These are phyloP conservation scores for Volucella inflata DNA, from an alignment of 2,888 invertebrate genomes.

Conservation along the genomic window DNA sequence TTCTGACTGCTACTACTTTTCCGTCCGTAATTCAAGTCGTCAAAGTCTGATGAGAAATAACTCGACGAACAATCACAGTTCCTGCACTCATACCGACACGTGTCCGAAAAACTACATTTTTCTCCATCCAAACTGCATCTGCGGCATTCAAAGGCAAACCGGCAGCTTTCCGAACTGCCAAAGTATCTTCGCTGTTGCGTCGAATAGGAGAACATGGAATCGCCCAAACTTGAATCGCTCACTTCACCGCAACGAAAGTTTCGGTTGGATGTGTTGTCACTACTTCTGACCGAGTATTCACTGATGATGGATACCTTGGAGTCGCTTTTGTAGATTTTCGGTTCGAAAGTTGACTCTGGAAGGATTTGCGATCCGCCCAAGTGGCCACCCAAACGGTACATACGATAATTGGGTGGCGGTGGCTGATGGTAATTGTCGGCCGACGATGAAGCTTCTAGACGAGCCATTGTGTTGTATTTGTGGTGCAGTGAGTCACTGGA, in stretches of 20 bases:
- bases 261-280: slow-evolving; percentile 80
- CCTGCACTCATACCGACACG: slow-evolving; percentile 83
- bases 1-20: slow-evolving; percentile 76
- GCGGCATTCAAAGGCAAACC: slow-evolving; percentile 82
- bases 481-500: slow-evolving; percentile 83
- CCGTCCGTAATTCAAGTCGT: slow-evolving; percentile 81
- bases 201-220: slow-evolving; percentile 80
- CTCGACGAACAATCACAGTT: slow-evolving; percentile 84
- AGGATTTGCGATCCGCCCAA: slow-evolving; percentile 82
- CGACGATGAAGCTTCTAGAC: slow-evolving; percentile 79
- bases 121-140: slow-evolving; percentile 83
- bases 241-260: slow-evolving; percentile 79
- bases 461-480: slow-evolving; percentile 81
- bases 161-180: slow-evolving; percentile 83
- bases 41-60: slow-evolving; percentile 83
- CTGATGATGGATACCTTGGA: slow-evolving; percentile 83
- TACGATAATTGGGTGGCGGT: slow-evolving; percentile 71
- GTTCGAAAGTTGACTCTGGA: slow-evolving; percentile 80
- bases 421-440: slow-evolving; percentile 77
- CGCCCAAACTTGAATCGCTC: slow-evolving; percentile 81
- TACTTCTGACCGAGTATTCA: slow-evolving; percentile 82
- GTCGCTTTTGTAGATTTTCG: slow-evolving; percentile 83
- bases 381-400: slow-evolving; percentile 81
- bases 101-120: slow-evolving; percentile 83
- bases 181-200: slow-evolving; percentile 81